Base-by-base conservation (phyloP, 1,140 invertebrate genomes). In the Drosophila mojavensis region DNA sequence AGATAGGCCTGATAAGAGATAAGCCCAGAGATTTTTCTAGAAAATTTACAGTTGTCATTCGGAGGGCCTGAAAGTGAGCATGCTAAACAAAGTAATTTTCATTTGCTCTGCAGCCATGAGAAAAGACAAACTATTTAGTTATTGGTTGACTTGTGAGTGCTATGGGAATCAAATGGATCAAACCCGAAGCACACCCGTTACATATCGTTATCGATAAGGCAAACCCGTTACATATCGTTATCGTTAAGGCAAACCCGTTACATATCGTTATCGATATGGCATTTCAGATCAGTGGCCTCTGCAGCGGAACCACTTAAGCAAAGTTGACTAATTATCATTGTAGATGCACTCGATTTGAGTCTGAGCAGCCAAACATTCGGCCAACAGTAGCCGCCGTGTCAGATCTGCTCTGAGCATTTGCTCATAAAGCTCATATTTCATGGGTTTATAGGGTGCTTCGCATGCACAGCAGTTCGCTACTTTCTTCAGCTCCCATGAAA, bases 401-500 rank as follows among this genome's bases (percentile, higher is more conserved):
- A 11, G 17, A 55, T 53, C 17, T 39, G 36, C 36, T 33, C 20
- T 17, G 1, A 7, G 1, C 5, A 33, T 4, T 6, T 33, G 6
- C 30, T 33, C 30, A 33, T 9, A 33, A 13, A 69, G 24, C 6
- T 17, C 48, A 26, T 47, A 36, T n/a, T 47, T 47, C 28, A 55
- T 15, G 20, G 30, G 43, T n/a, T 50, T 26, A 39, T 55, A 30
- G 28, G 39, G 36, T 62, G 59, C 11, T 24, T 36, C 10, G 36
- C 47, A 47, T 26, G 28, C 26, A 30, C 13, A 43, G 51, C 56
- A 17, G 39, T 41, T 47, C 39, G 26, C 45, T 30, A 71, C 68
- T 71, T 64, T 64, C 61, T 58, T 71, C 10, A 20, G 4, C 53
- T 43, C 11, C 17, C n/a, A 9, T 53, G 41, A 5, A 10, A 53